Percentiles rank a stretch among this genome's conserved stretches.
Evolutionary conservation across 2,797 vertebrate genomes (phyloP).

Genomic region (Cirrhinus molitorella): DNA sequence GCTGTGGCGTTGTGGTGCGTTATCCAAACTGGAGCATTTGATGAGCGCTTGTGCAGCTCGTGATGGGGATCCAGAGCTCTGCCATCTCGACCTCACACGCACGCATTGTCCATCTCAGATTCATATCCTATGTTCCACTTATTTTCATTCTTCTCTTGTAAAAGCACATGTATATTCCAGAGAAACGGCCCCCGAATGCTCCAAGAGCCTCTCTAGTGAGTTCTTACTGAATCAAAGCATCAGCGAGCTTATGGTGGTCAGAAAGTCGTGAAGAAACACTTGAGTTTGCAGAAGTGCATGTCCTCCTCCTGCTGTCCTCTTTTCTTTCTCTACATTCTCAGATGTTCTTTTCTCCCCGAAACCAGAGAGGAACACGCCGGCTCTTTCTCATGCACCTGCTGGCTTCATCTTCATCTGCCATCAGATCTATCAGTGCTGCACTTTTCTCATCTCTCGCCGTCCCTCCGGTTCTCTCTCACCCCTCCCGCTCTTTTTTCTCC

Average conservation of each 20-base stretch:
- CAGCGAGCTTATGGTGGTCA: neutral
- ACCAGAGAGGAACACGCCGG: slow-evolving; percentile 40
- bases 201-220: neutral
- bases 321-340: neutral
- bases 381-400: slow-evolving; percentile 55
- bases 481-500: slow-evolving; percentile 53
- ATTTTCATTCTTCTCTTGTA: slow-evolving; percentile 4
- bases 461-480: slow-evolving; percentile 48
- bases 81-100: slow-evolving; percentile 68
- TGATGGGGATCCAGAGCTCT: slow-evolving; percentile 57
- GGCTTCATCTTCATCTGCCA: slow-evolving; percentile 58
- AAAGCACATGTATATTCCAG: slow-evolving; percentile 4
- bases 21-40: slow-evolving; percentile 64
- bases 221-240: slow-evolving; percentile 17
- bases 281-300: neutral
- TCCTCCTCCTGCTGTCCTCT: neutral
- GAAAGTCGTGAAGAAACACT: slow-evolving; percentile 20
- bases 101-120: slow-evolving; percentile 29
- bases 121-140: slow-evolving; percentile 26
- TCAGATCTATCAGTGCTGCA: slow-evolving; percentile 59
- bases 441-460: slow-evolving; percentile 54
- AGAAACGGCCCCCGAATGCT: neutral
- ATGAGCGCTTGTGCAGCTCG: slow-evolving; percentile 51
- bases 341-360: slow-evolving; percentile 13
- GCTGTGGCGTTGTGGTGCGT: slow-evolving; percentile 45